Conservation (phyloP, 2,888 invertebrate species). For the Uloborus plumipes region DNA sequence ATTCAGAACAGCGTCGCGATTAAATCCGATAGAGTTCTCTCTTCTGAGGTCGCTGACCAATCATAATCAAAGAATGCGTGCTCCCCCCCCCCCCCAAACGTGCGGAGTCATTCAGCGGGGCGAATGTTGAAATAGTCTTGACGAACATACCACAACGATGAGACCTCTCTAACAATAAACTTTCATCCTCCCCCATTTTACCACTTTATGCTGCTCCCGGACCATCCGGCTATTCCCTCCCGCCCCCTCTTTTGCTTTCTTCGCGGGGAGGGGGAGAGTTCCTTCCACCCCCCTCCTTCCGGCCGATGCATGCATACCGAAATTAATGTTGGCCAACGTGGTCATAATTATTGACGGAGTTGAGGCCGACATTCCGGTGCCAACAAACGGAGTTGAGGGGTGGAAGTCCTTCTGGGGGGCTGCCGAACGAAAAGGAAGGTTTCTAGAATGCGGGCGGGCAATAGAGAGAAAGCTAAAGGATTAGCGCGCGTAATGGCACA, state of each 20-base stretch:
- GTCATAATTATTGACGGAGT: slow-evolving; percentile 59
- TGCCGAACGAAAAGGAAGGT: too few species aligned
- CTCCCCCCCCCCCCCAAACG: too few species aligned
- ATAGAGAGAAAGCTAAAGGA: slow-evolving; percentile 26
- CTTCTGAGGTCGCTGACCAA: too few species aligned
- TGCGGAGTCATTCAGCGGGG: too few species aligned
- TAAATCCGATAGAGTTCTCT: too few species aligned
- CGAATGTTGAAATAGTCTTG: too few species aligned
- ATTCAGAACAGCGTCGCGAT: too few species aligned
- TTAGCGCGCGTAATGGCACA: slow-evolving; percentile 51
- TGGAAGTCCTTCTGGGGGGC: slow-evolving; percentile 2
- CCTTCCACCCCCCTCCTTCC: slow-evolving; percentile 5
- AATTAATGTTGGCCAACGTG: slow-evolving; percentile 58
- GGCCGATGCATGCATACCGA: slow-evolving; percentile 47
- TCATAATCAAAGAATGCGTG: too few species aligned
- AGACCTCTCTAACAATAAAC: slow-evolving; percentile 43
- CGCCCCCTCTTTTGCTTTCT: slow-evolving; percentile 7
- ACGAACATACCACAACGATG: slow-evolving; percentile 28
- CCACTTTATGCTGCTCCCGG: slow-evolving; percentile 1
- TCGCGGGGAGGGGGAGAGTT: not conserved
- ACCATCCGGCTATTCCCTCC: slow-evolving; percentile 11
- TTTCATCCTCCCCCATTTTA: slow-evolving; percentile 13
- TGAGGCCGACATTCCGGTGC: slow-evolving; percentile 55
- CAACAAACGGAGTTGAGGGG: slow-evolving; percentile 21
- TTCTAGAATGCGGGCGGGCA: slow-evolving; percentile 3